Percentiles rank a stretch among this genome's conserved stretches.
Conservation (phyloP, 2,113 vertebrate genomes). For the Erinaceus europaeus region DNA sequence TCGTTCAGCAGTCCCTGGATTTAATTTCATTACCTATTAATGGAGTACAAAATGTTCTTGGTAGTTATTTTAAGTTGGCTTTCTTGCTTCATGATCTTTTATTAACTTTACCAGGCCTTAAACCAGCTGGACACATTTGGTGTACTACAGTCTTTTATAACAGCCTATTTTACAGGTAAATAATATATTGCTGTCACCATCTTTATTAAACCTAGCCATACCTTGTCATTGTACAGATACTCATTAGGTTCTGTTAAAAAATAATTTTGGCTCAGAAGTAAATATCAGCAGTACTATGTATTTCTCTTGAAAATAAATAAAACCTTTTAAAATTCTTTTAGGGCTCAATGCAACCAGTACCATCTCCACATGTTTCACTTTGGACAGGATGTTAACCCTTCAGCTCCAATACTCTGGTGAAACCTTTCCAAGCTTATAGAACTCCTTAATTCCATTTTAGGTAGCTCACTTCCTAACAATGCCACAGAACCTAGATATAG, state of each 20-base stretch:
- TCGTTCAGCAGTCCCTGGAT: not conserved
- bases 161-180: not conserved
- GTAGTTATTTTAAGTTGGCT: slow-evolving; percentile 51
- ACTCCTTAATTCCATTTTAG: no score
- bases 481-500: no score
- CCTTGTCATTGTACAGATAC: slow-evolving; percentile 9
- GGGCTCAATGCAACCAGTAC: no score
- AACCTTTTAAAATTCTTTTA: no score
- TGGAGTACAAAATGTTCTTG: slow-evolving; percentile 27
- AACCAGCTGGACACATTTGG: slow-evolving; percentile 1
- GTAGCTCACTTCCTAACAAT: no score
- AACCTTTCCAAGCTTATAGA: no score
- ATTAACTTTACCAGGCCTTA: slow-evolving; percentile 53
- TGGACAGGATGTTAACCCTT: no score
- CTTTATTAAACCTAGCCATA: not conserved
- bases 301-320: no score
- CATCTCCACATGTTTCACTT: no score
- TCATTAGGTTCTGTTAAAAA: not conserved
- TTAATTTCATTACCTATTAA: slow-evolving; percentile 41
- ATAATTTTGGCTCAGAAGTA: slow-evolving; percentile 30
- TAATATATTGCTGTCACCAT: not conserved
- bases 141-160: slow-evolving; percentile 23
- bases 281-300: slow-evolving; percentile 27
- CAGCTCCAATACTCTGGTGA: no score
- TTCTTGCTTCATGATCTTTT: slow-evolving; percentile 55